Evolutionary conservation across 2,888 invertebrate species (phyloP).

Genomic region (Anarsia innoxiella): DNA sequence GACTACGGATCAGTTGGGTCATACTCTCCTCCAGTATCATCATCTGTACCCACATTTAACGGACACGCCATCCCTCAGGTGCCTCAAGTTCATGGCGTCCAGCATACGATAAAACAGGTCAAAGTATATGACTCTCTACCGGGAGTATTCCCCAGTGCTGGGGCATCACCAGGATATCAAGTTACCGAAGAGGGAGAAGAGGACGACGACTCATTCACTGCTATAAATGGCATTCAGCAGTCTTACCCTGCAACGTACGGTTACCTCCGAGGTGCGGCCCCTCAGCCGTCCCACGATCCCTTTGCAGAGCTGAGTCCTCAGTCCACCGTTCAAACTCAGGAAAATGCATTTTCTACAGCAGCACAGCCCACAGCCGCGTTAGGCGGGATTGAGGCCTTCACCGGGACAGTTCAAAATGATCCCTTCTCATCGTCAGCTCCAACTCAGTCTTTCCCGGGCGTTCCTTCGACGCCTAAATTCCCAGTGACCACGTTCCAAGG

Average conservation of each 20-base stretch:
- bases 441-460: conserved; percentile 22
- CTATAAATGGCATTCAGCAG: conserved; percentile 47
- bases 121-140: conserved; percentile 60
- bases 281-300: conserved; percentile 36
- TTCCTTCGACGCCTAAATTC: conserved; percentile 29
- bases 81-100: conserved; percentile 38
- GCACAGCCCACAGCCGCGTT: conserved; percentile 37
- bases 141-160: conserved; percentile 35
- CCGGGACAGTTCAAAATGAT: conserved; percentile 31
- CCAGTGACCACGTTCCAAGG: conserved; percentile 32
- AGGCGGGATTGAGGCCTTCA: conserved; percentile 36
- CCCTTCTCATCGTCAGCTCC: conserved; percentile 36
- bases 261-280: conserved; percentile 41
- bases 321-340: conserved; percentile 29
- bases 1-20: conserved; percentile 44
- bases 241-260: conserved; percentile 49
- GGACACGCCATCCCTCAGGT: too few relatives aligned
- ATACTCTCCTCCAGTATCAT: conserved; percentile 21
- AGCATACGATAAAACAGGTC: conserved; percentile 60
- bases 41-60: too few relatives aligned
- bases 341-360: conserved; percentile 37
- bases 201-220: conserved; percentile 48
- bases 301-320: conserved; percentile 41
- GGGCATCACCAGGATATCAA: conserved; percentile 49
- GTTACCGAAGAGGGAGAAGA: conserved; percentile 60